Evolutionary conservation across 2,113 vertebrate genomes (phyloP).

Genomic region (Alligator sinensis): DNA sequence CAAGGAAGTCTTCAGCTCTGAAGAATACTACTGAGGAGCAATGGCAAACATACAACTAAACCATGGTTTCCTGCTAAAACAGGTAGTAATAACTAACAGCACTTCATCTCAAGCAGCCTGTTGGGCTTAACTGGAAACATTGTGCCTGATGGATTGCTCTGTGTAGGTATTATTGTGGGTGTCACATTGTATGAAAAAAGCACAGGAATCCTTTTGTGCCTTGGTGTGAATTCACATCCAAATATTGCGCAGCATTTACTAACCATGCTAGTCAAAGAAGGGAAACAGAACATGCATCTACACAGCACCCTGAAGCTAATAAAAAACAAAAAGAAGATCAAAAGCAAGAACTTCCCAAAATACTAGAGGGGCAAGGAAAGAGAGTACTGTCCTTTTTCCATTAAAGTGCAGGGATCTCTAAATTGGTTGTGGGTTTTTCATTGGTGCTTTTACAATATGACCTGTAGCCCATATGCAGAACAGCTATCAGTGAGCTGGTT

Average conservation of each 20-base stretch:
- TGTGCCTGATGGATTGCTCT: rapidly evolving
- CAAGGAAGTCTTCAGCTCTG: neutral
- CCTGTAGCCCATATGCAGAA: neutral
- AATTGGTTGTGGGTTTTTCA: neutral
- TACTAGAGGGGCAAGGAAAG: neutral
- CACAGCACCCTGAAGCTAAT: neutral
- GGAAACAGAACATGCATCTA: neutral
- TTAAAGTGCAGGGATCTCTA: neutral
- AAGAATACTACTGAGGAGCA: neutral
- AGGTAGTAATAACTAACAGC: neutral
- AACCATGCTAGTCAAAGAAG: neutral
- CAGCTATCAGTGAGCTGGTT: rapidly evolving
- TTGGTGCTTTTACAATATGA: neutral
- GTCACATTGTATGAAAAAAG: rapidly evolving
- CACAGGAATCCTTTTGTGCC: neutral
- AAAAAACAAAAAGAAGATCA: neutral
- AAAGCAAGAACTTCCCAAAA: neutral
- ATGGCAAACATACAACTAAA: neutral
- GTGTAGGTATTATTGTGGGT: rapidly evolving
- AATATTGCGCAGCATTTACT: neutral
- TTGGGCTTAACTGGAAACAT: neutral
- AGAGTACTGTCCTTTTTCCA: neutral
- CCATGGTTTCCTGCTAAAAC: neutral
- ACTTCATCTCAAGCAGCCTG: neutral
- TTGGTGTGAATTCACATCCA: neutral